These are phyloP conservation scores for Oeneis ivallda DNA, from an alignment of 2,888 invertebrate species.

Conservation along the genomic window DNA sequence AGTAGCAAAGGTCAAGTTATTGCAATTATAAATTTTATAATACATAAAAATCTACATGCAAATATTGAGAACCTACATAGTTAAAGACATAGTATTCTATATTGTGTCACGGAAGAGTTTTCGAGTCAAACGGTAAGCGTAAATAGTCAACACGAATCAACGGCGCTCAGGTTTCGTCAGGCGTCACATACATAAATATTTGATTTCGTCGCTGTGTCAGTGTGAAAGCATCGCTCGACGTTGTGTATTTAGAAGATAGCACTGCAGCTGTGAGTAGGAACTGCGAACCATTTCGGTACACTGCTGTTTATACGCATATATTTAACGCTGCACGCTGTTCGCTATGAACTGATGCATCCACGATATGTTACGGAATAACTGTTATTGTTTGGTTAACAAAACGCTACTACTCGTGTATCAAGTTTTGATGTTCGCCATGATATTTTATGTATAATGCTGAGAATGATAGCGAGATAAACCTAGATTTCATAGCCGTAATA, in stretches of 20 bases:
- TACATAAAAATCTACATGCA: no score
- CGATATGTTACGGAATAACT: constrained; percentile 30
- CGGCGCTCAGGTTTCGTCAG: no score
- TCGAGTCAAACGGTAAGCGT: no score
- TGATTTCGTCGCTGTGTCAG: not conserved
- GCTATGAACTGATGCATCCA: constrained; percentile 32
- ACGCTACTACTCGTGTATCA: constrained; percentile 30
- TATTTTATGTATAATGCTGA: constrained; percentile 19
- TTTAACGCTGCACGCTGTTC: constrained; percentile 29
- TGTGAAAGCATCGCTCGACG: not conserved
- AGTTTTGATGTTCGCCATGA: constrained; percentile 22
- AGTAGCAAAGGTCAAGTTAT: no score
- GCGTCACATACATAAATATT: not conserved
- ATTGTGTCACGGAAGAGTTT: no score
- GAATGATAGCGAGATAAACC: not conserved
- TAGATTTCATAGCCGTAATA: no score
- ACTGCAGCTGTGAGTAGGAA: constrained; percentile 21
- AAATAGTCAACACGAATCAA: no score
- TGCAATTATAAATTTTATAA: no score
- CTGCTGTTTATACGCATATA: constrained; percentile 38
- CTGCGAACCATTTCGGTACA: constrained; percentile 29
- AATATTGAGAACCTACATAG: no score
- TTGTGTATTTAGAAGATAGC: constrained; percentile 2
- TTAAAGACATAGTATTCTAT: no score
- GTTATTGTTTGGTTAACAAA: constrained; percentile 38